Evolutionary conservation across 2,113 vertebrate species (phyloP).

Genomic region (Cryptotis parvus): DNA sequence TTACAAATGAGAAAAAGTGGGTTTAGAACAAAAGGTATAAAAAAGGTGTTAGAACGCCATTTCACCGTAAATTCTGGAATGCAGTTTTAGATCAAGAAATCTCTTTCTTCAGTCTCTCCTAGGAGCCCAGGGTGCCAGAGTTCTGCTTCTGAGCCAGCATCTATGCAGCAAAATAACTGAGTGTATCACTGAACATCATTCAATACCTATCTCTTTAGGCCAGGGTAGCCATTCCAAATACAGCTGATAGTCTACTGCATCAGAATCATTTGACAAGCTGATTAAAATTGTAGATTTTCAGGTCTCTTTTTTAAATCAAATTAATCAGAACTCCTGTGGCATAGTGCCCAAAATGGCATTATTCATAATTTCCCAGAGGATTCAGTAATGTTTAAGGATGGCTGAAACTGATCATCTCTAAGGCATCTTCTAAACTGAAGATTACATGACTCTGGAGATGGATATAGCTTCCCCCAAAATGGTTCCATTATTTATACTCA

Average conservation of each 20-base stretch:
- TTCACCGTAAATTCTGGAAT: not conserved
- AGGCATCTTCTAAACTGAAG: conserved; percentile 21
- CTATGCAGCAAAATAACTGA: not conserved
- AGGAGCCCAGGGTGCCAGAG: not conserved
- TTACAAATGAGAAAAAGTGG: conserved; percentile 30
- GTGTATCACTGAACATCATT: not conserved
- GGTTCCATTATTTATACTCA: conserved; percentile 15
- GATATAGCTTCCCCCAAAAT: not conserved
- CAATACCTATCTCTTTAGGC: not conserved
- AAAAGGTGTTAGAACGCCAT: not conserved
- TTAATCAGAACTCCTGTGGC: conserved; percentile 16
- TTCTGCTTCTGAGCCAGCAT: not conserved
- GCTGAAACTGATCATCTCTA: not conserved
- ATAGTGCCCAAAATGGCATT: conserved; percentile 12
- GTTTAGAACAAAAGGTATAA: not conserved
- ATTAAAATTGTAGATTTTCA: conserved; percentile 33
- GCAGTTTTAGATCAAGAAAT: not conserved
- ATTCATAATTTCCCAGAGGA: conserved; percentile 8
- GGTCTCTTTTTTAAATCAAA: conserved; percentile 43
- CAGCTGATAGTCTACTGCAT: not conserved
- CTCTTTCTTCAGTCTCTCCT: not conserved
- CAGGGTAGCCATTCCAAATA: not conserved
- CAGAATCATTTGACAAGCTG: not conserved
- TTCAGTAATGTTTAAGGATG: conserved; percentile 9
- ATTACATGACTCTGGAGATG: not conserved